Base-by-base conservation (phyloP, 1,140 invertebrate genomes). In the Sarcophaga bullata region DNA sequence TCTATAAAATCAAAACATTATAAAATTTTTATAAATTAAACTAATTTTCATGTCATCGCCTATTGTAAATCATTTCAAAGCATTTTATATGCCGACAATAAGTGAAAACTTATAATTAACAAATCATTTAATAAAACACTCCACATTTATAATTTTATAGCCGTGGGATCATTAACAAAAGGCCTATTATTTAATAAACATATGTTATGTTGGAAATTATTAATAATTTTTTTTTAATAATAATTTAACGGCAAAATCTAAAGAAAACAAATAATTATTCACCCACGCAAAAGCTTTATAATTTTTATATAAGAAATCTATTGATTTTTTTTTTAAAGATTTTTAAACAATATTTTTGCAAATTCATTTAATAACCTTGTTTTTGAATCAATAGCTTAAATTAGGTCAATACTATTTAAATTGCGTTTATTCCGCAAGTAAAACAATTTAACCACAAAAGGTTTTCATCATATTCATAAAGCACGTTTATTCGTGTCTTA, bases 141-240 rank as follows among this genome's bases (percentile, higher is more conserved):
- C 6, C 8, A 68, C 17, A 68, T 37, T 37, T 37, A 37, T 37
- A 37, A 37, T 10, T 10, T 9, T 8, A 19, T 25, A 68, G 62
- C 62, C 62, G 17, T 25, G n/a, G 62, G 62, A 25, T 68, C 9
- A 68, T 25, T n/a, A 13, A 68, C 19, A 68, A 19, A 8, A 68
- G 17, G 62, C 17, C 62, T 68, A 68, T 68, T 68, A 68, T 68
- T 19, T 58, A n/a, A 58, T 58, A 58, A 58, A 4, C n/a, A 68
- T 68, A 25, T 68, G n/a, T 19, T 19, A 37, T 4, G 25, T 37
- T 37, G 4, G 25, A 4, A 37, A 37, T 2, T 37, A 37, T 37
- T 2, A 37, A 37, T 4, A 37, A 37, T 37, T 37, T 37, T 37
- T 37, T 2, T n/a, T n/a, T n/a, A n/a, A n/a, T n/a, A 37, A 37